Conservation (phyloP, 2,888 invertebrate species). For the Hemithea aestivaria region DNA sequence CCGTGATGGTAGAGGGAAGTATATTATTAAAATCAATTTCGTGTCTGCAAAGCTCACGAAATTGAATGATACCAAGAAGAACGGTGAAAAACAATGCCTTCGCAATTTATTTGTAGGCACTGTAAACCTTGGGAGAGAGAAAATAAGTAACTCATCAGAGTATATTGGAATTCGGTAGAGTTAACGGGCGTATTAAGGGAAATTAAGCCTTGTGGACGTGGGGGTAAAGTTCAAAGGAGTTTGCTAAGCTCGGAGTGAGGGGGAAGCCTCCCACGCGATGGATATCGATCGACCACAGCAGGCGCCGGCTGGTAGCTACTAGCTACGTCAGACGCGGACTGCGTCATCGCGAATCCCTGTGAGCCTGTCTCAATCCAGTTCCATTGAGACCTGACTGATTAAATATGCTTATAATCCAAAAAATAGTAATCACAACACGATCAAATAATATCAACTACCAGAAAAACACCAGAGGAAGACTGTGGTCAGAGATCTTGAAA, state of each 20-base stretch:
- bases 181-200: constrained; percentile 18
- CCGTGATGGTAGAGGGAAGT: no score
- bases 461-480: no score
- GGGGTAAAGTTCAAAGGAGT: constrained; percentile 43
- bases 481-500: no score
- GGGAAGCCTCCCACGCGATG: constrained; percentile 59
- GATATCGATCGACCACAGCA: constrained; percentile 61
- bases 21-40: no score
- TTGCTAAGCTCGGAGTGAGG: constrained; percentile 37
- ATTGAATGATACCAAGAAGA: no score
- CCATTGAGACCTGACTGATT: constrained; percentile 28
- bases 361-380: constrained; percentile 37
- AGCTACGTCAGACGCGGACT: constrained; percentile 55
- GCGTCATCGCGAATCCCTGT: constrained; percentile 60
- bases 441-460: no score
- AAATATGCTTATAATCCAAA: no score
- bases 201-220: constrained; percentile 26
- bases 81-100: background rate
- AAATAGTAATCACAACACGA: no score
- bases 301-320: constrained; percentile 55
- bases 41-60: no score
- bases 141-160: constrained; percentile 18
- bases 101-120: constrained; percentile 2
- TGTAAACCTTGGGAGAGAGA: constrained; percentile 12
- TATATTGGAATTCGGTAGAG: constrained; percentile 8